phyloP scores from a whole-genome alignment of 2,113 vertebrate species.

The Macquaria australasica region DNA sequence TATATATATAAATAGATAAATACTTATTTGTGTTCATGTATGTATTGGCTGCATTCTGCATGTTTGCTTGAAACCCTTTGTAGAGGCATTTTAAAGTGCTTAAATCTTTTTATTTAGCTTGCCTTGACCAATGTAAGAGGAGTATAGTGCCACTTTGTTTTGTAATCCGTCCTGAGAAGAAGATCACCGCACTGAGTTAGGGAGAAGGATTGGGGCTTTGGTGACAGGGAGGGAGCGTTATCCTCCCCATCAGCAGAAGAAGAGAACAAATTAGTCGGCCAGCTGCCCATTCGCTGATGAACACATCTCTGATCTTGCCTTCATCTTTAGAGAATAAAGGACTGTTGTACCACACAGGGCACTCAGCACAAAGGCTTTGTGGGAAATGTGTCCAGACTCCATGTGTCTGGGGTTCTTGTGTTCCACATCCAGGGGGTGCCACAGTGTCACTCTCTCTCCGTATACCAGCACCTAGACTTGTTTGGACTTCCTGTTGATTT shows the following conservation, averaged over 20 bases:
- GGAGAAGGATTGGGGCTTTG: conserved; percentile 35
- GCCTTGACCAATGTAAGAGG: conserved; percentile 70
- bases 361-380: conserved; percentile 24
- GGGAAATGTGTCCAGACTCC: conserved; percentile 40
- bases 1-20: conserved; percentile 63
- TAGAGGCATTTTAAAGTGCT: conserved; percentile 75
- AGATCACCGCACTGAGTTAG: conserved; percentile 61
- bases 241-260: conserved; percentile 41
- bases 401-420: conserved; percentile 7
- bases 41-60: conserved; percentile 83
- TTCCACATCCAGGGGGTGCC: conserved; percentile 40
- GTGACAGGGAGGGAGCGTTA: not conserved
- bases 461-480: conserved; percentile 67
- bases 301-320: conserved; percentile 43
- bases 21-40: conserved; percentile 82
- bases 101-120: conserved; percentile 78
- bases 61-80: conserved; percentile 80
- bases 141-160: conserved; percentile 73
- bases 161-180: conserved; percentile 53
- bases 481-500: conserved; percentile 41
- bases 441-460: conserved; percentile 22
- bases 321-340: conserved; percentile 24
- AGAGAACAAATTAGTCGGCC: conserved; percentile 47
- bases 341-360: conserved; percentile 11
- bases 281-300: conserved; percentile 32